phyloP scores from a whole-genome alignment of 2,113 vertebrate genomes.

The Hippotragus niger region DNA sequence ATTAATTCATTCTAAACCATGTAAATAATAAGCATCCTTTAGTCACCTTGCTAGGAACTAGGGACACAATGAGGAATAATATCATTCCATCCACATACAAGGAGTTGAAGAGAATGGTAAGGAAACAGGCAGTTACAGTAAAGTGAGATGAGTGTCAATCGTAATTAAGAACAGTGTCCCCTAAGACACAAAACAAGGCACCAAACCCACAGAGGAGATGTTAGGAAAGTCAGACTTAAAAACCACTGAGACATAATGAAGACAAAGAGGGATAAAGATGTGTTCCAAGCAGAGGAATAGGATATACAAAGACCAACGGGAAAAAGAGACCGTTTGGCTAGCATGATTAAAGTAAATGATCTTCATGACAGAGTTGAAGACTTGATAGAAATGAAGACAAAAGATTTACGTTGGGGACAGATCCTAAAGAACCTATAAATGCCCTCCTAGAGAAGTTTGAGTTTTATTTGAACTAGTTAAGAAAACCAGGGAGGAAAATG shows the following conservation, averaged over 20 bases:
- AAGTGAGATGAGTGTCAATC: neutral
- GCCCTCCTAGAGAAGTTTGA: neutral
- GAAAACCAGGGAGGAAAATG: neutral
- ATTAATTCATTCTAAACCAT: neutral
- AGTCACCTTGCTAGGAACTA: neutral
- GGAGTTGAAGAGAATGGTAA: neutral
- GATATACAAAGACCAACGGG: neutral
- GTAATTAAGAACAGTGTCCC: neutral
- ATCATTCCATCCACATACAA: neutral
- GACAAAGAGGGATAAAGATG: neutral
- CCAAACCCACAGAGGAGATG: neutral
- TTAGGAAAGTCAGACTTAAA: neutral
- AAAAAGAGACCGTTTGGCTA: neutral
- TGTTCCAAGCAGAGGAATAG: neutral
- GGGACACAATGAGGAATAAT: neutral
- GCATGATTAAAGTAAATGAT: neutral
- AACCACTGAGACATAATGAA: neutral
- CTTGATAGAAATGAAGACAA: neutral
- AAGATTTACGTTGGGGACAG: accelerated
- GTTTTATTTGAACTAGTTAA: neutral
- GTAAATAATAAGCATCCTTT: neutral
- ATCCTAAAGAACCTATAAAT: neutral
- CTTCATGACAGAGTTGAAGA: neutral
- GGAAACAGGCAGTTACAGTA: neutral
- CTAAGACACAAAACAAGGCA: neutral